Evolutionary conservation across 2,113 vertebrate genomes (phyloP).

Genomic region (Pteruthius melanotis): DNA sequence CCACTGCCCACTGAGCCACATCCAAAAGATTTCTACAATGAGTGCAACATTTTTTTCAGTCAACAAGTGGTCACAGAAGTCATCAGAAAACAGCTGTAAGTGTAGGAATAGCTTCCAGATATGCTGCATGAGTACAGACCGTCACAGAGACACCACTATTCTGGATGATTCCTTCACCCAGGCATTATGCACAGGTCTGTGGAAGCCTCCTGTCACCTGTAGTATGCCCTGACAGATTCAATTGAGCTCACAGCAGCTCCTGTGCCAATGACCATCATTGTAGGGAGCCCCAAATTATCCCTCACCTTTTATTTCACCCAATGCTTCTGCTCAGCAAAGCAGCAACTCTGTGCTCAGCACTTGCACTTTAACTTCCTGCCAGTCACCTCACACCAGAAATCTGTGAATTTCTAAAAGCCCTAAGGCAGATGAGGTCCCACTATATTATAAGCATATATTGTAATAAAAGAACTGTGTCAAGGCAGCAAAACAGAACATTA

Average conservation of each 20-base stretch:
- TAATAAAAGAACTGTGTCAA: background rate
- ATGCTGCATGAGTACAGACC: background rate
- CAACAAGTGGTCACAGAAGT: background rate
- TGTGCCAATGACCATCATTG: background rate
- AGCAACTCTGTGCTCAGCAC: background rate
- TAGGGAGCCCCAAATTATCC: background rate
- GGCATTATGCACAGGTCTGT: background rate
- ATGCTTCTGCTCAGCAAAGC: background rate
- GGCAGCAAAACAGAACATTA: background rate
- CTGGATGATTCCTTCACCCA: rapidly evolving
- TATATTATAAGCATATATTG: background rate
- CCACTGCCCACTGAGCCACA: background rate
- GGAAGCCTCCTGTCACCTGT: background rate
- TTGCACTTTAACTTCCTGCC: background rate
- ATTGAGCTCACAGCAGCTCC: rapidly evolving
- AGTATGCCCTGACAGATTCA: background rate
- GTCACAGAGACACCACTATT: rapidly evolving
- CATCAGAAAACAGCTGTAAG: background rate
- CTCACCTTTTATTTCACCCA: background rate
- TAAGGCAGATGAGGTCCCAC: background rate
- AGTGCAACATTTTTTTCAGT: background rate
- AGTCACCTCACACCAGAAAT: background rate
- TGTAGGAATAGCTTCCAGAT: background rate
- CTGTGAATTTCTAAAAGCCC: background rate
- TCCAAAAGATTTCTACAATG: background rate